Base-by-base conservation (phyloP, 1,140 invertebrate genomes). In the Scaptomyza pallida region DNA sequence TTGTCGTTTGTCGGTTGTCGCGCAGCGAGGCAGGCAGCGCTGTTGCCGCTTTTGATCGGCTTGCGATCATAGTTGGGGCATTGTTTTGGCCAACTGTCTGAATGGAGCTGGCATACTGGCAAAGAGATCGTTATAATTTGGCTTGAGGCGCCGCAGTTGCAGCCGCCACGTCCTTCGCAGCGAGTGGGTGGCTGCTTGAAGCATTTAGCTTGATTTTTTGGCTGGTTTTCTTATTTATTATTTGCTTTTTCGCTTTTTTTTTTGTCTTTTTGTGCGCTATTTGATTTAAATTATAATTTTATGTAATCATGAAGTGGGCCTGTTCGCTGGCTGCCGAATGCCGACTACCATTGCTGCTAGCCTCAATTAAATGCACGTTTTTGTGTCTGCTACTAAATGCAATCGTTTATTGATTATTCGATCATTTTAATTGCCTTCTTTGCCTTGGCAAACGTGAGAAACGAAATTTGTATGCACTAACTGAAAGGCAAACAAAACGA, bases 281-380 rank as follows among this genome's bases (percentile, higher is more conserved):
- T 85, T 85, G 81, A 86, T 86, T 86, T 86, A 88, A 86, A 86
- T 88, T 86, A 86, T 86, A 86, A 88, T 86, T 86, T 86, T 86
- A 70, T 86, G 85, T 86, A 86, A 86, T 86, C 70, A 72, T 72
- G 70, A 68, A 68, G 37, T 65, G 55, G 51, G 33, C 50, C 60
- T 33, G 60, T 33, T 30, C 48, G 44, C 57, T 21, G 12, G 59
- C 50, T 55, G 54, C 26, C 8, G 41, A 6, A 15, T 45, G 33
- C 43, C 21, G n/a, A 37, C 12, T 37, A 48, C n/a, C 41, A 35
- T 70, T 81, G 71, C 76, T 85, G 63, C 76, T 71, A 85, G 81
- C 82, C 70, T 68, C 82, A 86, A 86, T 86, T 86, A 86, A 86
- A 88, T 86, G 81, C 81, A 86, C 81, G 81, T 86, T 86, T n/a